A percentile compares a stretch with the other conserved stretches of the same genome.
These are phyloP conservation scores for Drosophila neutralis DNA, from an alignment of 2,888 invertebrate genomes.

Conservation along the genomic window DNA sequence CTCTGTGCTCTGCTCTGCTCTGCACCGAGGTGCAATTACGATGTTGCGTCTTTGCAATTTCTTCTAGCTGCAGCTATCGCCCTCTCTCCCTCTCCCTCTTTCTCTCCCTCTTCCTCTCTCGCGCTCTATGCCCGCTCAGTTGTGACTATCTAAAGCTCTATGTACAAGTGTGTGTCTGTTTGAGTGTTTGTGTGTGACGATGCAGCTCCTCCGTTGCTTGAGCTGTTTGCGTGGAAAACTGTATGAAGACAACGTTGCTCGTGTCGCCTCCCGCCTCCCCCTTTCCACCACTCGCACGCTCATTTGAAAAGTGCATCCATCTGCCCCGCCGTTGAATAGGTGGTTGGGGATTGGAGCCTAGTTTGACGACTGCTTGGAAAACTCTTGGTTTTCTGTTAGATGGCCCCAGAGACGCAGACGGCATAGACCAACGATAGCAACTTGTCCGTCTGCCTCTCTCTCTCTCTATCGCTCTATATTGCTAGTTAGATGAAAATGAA, in stretches of 20 bases:
- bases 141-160: constrained; percentile 45
- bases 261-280: not conserved
- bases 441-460: constrained; percentile 33
- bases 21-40: constrained; percentile 54
- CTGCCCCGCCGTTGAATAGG: constrained; percentile 35
- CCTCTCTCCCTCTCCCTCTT: constrained; percentile 29
- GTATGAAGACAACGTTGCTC: constrained; percentile 34
- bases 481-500: constrained; percentile 53
- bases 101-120: constrained; percentile 27
- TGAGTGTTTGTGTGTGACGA: constrained; percentile 24
- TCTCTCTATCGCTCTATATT: constrained; percentile 44
- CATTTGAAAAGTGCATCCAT: constrained; percentile 82
- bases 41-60: constrained; percentile 67
- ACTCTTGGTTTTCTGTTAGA: constrained; percentile 75
- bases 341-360: constrained; percentile 50
- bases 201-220: constrained; percentile 65
- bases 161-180: not conserved
- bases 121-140: constrained; percentile 17
- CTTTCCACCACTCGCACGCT: constrained; percentile 11
- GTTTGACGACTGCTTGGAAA: constrained; percentile 78
- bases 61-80: constrained; percentile 68
- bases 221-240: constrained; percentile 70
- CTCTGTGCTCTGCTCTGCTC: constrained; percentile 13
- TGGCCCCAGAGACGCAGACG: constrained; percentile 62
- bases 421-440: constrained; percentile 61